Percentiles rank a stretch among this genome's conserved stretches.
Evolutionary conservation across 2,888 invertebrate species (phyloP).

Genomic region (Argyra leucocephala): DNA sequence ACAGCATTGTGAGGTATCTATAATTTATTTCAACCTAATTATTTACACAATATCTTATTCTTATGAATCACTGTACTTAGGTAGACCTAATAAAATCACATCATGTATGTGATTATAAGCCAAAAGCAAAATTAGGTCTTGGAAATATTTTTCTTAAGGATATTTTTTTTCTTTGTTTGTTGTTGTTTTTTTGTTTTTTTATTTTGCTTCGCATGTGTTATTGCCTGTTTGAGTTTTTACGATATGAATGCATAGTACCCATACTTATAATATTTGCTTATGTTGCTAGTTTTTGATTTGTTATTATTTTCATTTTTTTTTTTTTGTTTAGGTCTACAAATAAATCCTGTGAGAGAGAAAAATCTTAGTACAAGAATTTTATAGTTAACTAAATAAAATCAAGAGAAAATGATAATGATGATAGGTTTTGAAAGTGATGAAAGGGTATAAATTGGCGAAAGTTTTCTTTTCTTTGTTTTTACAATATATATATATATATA

Average conservation of each 20-base stretch:
- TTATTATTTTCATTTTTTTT: not conserved
- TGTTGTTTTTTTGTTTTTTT: not conserved
- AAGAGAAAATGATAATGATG: no score
- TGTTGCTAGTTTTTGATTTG: not conserved
- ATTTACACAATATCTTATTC: no score
- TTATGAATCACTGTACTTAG: no score
- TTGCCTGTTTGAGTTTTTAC: no score
- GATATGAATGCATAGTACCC: no score
- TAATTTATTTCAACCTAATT: no score
- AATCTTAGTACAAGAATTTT: not conserved
- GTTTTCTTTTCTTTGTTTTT: not conserved
- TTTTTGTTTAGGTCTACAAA: not conserved
- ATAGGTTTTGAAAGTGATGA: not conserved
- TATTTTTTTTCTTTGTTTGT: not conserved
- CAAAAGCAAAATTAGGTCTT: not conserved
- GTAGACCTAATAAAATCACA: no score
- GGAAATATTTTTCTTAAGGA: not conserved
- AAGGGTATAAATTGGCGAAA: not conserved
- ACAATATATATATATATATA: no score
- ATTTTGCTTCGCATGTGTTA: not conserved
- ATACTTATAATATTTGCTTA: no score
- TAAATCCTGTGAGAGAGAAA: not conserved
- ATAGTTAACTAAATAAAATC: no score
- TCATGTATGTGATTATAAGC: not conserved
- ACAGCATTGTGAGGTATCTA: no score